These are phyloP conservation scores for Chamaetylas fuelleborni DNA, from an alignment of 2,113 vertebrate species.

Conservation along the genomic window DNA sequence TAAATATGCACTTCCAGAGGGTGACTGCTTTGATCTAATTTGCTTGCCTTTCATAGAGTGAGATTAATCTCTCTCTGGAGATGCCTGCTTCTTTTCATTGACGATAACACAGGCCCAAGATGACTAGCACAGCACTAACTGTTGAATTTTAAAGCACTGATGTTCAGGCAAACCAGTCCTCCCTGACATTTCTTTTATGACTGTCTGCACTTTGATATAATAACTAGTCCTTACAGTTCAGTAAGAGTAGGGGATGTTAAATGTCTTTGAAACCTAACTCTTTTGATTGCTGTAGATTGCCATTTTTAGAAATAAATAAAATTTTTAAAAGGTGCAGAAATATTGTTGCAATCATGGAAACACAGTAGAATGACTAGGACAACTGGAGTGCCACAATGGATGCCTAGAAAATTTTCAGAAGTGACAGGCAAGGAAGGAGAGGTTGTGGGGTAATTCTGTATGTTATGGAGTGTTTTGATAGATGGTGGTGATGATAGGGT, in stretches of 20 bases:
- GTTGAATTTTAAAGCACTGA: background rate
- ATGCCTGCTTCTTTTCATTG: background rate
- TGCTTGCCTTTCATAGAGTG: background rate
- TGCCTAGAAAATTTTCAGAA: background rate
- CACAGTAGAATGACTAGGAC: background rate
- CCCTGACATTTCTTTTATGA: slow-evolving; percentile 11
- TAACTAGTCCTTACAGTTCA: slow-evolving; percentile 5
- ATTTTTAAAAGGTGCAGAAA: background rate
- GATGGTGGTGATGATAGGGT: accelerated
- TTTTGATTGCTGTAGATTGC: background rate
- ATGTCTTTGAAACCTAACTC: background rate
- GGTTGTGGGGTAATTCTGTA: accelerated
- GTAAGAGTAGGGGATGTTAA: background rate
- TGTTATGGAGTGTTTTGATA: background rate
- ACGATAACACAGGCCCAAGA: background rate
- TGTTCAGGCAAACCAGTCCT: background rate
- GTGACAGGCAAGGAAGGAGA: background rate
- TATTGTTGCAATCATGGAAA: background rate
- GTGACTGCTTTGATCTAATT: slow-evolving; percentile 43
- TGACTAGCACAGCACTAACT: background rate
- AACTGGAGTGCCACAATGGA: background rate
- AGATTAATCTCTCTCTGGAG: slow-evolving; percentile 41
- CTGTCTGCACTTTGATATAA: background rate
- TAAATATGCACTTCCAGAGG: slow-evolving; percentile 38
- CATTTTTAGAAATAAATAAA: background rate